Conservation (phyloP, 2,797 vertebrate genomes). For the Apodemus agrarius region DNA sequence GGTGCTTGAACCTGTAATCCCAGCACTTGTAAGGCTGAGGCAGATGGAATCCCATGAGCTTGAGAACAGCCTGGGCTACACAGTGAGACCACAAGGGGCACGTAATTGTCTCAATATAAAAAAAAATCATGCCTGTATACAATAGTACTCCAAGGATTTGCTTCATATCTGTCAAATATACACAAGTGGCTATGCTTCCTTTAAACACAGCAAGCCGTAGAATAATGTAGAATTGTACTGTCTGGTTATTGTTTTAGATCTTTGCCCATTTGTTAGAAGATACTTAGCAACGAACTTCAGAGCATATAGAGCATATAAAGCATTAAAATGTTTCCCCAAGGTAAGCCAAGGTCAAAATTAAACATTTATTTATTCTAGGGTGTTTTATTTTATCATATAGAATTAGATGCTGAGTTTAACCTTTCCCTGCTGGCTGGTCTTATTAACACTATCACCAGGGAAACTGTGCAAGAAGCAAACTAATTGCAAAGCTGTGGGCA, state of each 20-base stretch:
- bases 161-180: conserved; percentile 49
- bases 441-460: neutral
- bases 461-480: conserved; percentile 4
- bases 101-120: neutral
- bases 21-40: neutral
- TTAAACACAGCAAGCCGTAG: neutral
- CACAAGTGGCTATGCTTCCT: neutral
- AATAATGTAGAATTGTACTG: neutral
- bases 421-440: neutral
- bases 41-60: neutral
- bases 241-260: neutral
- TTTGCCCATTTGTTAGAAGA: conserved; percentile 35
- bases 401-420: conserved; percentile 36
- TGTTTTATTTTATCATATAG: conserved; percentile 49
- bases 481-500: conserved; percentile 44
- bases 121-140: neutral
- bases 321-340: conserved; percentile 13
- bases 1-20: neutral
- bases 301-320: neutral
- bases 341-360: neutral
- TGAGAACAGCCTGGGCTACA: neutral
- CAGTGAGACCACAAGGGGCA: neutral
- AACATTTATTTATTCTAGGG: conserved; percentile 5
- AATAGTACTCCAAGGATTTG: neutral
- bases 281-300: neutral